phyloP scores from a whole-genome alignment of 2,888 invertebrate genomes.

The Hirtodrosophila trivittata region DNA sequence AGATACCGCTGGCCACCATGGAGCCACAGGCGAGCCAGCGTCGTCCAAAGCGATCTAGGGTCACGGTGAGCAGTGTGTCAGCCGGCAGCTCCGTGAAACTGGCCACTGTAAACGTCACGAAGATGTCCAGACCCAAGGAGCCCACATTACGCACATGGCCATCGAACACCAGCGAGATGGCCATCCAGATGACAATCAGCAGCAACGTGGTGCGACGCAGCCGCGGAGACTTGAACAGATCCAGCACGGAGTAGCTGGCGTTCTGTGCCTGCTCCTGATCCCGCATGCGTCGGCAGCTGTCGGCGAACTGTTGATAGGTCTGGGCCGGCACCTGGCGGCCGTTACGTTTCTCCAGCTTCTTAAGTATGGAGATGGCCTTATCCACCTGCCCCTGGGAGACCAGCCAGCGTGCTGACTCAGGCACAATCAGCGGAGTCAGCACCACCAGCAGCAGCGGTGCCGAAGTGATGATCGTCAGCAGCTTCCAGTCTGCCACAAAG shows the following conservation, averaged over 20 bases:
- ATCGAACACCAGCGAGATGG: constrained; percentile 94
- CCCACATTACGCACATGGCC: constrained; percentile 95
- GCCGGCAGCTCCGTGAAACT: constrained; percentile 93
- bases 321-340: constrained; percentile 89
- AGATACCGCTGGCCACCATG: constrained; percentile 91
- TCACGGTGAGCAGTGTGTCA: constrained; percentile 91
- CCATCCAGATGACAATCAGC: constrained; percentile 94
- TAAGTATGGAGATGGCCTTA: constrained; percentile 90
- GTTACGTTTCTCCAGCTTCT: constrained; percentile 92
- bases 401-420: constrained; percentile 95
- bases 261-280: constrained; percentile 88
- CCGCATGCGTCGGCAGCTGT: constrained; percentile 88
- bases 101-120: constrained; percentile 93
- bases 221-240: constrained; percentile 91
- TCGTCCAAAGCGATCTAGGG: constrained; percentile 90
- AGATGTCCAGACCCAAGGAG: constrained; percentile 92
- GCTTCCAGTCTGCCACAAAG: constrained; percentile 91
- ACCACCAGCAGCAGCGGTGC: constrained; percentile 89
- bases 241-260: constrained; percentile 90
- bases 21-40: constrained; percentile 93
- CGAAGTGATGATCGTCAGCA: constrained; percentile 91
- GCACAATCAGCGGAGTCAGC: constrained; percentile 90
- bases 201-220: constrained; percentile 90
- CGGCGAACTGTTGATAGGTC: constrained; percentile 88
- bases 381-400: constrained; percentile 93